Base-by-base conservation (phyloP, 2,888 invertebrate species). In the Thereva nobilitata region DNA sequence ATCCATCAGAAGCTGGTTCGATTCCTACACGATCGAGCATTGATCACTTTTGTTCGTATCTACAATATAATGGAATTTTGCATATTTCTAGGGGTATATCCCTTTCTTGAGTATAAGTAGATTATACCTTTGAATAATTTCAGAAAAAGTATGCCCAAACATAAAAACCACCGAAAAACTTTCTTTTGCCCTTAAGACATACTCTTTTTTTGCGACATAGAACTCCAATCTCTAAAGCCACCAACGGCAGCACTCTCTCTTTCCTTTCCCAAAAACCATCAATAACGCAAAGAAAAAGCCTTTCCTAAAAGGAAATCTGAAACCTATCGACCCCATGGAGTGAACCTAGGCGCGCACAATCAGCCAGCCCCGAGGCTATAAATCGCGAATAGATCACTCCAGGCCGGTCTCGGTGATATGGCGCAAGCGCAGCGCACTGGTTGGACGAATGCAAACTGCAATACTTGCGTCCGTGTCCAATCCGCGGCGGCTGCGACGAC, bases 251-350 rank as follows among this genome's bases (percentile, higher is more conserved):
- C 38, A 41, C 61, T 61, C 61, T 61, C 61, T 50, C 49, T 12
- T 40, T 50, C 50, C 61, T 61, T 50, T 61, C 61, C 50, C 50
- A n/a, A 34, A 23, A 50, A 50, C 23, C 50, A 9, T 61, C 61
- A 41, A 12, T 5, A 41, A 9, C 7, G 23, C 34, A 12, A 40
- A 37, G 40, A 42, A 23, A 23, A 23, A 41, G 40, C n/a, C 40
- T 61, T 50, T 9, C 10, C 23, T 8, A 23, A 50, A 8, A 61
- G 40, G 61, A 40, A 49, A 40, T 61, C 37, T 41, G 5, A 6
- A 41, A 34, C 9, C 10, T 57, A 45, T 55, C 64, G 64, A 64
- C 54, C 64, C 55, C 64, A 47, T 64, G 64, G 45, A 45, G 64
- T 64, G 64, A 64, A 64, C 64, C 54, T 40, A 52, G 44, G 42